Base-by-base conservation (phyloP, 2,113 vertebrate genomes). In the Pangasianodon hypophthalmus region DNA sequence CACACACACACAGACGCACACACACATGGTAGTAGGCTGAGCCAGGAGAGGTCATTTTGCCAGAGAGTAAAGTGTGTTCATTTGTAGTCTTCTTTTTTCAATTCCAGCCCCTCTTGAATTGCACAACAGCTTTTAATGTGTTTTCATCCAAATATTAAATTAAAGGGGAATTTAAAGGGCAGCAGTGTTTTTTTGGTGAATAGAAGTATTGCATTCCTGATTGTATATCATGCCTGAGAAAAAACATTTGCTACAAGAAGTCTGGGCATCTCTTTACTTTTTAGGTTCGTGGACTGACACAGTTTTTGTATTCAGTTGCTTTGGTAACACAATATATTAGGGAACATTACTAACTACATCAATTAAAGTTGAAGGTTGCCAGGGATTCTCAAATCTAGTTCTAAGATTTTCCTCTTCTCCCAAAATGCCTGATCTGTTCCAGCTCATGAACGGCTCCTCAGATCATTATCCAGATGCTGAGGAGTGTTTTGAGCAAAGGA, bases 141-240 rank as follows among this genome's bases (percentile, higher is more conserved):
- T 24, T 84, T 84, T 84, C 82, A 60, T 84, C 32, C 56, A n/a
- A 84, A 44, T 6, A n/a, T 54, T 48, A 62, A 84, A 41, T 84
- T 41, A 60, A 84, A n/a, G 48, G 2, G 79, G 79, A 81, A 84
- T 26, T 84, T 84, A 84, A 60, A 62, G 54, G 4, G 56, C 82
- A 84, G 54, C 32, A 62, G 82, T 60, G 10, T 14, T 2, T 6
- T 62, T 1, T 82, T 69, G 6, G 60, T n/a, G 7, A 37, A 71
- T 32, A n/a, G 37, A 69, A 69, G 48, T 1, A 54, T 8, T 21
- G 19, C n/a, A 83, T 83, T 58, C n/a, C 81, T 83, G 80, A 58
- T 83, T 58, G 6, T 3, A 56, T 56, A 58, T 84, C 81, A 84
- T 19, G 54, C 54, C 54, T 24, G 48, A 50, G 10, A 48, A 13